phyloP scores from a whole-genome alignment of 2,888 invertebrate species.

The Harpalus rubripes region DNA sequence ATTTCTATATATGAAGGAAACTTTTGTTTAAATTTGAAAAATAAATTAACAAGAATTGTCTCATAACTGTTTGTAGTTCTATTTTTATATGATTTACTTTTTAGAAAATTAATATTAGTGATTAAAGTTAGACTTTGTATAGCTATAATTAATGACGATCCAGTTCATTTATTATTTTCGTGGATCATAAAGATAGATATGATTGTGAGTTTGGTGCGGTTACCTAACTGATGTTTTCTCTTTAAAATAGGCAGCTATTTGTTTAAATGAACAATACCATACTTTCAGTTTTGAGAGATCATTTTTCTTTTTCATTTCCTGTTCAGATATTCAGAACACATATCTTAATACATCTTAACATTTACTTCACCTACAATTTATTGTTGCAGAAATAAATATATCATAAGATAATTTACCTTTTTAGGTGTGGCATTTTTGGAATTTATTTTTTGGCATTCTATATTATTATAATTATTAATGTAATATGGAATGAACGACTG shows the following conservation, averaged over 20 bases:
- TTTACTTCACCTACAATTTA: conserved; percentile 53
- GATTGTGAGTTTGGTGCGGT: conserved; percentile 38
- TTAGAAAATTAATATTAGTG: conserved; percentile 24
- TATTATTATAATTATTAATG: no score
- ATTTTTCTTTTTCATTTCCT: conserved; percentile 54
- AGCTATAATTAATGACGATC: conserved; percentile 47
- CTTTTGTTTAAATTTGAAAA: neutral
- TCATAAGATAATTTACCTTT: conserved; percentile 24
- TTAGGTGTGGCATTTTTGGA: neutral
- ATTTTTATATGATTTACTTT: conserved; percentile 16
- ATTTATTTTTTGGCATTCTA: no score
- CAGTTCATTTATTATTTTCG: conserved; percentile 48
- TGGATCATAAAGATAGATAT: conserved; percentile 50
- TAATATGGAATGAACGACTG: no score
- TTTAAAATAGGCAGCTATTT: conserved; percentile 53
- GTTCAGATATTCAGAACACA: conserved; percentile 44
- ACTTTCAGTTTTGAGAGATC: conserved; percentile 47
- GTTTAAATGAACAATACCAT: conserved; percentile 45
- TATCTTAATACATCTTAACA: conserved; percentile 42
- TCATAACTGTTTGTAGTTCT: conserved; percentile 24
- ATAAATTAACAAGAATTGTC: neutral
- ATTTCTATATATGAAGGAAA: neutral
- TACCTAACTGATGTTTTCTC: conserved; percentile 55
- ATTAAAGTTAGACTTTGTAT: conserved; percentile 7
- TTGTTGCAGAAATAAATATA: conserved; percentile 1